These are phyloP conservation scores for Pseudorectes ferrugineus DNA, from an alignment of 2,113 vertebrate species.

Conservation along the genomic window DNA sequence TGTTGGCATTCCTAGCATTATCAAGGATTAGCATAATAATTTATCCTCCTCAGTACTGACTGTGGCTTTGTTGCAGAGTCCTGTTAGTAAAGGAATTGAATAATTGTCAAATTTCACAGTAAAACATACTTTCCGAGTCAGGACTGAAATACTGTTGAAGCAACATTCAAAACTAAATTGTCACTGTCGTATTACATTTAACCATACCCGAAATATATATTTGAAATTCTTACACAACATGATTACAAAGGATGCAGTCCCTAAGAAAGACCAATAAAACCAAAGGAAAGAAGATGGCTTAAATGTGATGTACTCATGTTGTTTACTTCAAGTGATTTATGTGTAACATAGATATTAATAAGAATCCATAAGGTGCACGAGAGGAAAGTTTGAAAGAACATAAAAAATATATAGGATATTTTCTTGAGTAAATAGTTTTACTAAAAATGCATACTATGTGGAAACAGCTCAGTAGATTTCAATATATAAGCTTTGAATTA, in stretches of 20 bases:
- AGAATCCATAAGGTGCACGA: background rate
- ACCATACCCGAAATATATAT: background rate
- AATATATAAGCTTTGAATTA: background rate
- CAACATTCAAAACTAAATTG: background rate
- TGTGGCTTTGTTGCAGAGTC: background rate
- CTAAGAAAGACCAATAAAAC: background rate
- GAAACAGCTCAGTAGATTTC: background rate
- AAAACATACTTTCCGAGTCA: background rate
- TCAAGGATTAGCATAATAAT: background rate
- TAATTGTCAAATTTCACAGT: background rate
- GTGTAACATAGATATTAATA: background rate
- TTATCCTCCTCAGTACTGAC: background rate
- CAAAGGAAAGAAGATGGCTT: background rate
- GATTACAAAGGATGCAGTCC: background rate
- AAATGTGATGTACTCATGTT: background rate
- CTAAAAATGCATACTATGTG: background rate
- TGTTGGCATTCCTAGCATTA: background rate
- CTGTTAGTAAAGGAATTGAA: background rate
- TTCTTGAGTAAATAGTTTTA: background rate
- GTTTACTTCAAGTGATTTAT: background rate
- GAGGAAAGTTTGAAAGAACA: background rate
- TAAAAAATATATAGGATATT: background rate
- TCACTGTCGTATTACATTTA: background rate
- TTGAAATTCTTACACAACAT: background rate
- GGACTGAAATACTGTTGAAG: background rate